phyloP scores from a whole-genome alignment of 2,888 invertebrate species.

The Eupithecia inturbata region DNA sequence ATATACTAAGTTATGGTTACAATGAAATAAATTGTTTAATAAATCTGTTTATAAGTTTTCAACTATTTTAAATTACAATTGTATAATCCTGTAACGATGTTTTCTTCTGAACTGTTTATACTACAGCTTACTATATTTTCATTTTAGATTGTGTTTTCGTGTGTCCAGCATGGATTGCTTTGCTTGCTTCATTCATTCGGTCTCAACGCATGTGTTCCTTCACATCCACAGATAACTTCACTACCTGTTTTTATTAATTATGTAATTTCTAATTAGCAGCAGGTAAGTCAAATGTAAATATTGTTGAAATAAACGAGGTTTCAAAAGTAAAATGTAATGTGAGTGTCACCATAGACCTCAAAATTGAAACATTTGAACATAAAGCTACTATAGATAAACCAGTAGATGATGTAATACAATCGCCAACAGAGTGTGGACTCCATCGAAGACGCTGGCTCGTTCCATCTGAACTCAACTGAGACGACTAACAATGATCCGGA shows the following conservation, averaged over 20 bases:
- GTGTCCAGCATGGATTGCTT: slow-evolving; percentile 47
- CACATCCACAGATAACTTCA: slow-evolving; percentile 31
- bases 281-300: slow-evolving; percentile 12
- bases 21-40: neutral
- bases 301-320: neutral
- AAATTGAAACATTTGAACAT: neutral
- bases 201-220: slow-evolving; percentile 43
- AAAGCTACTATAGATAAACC: neutral
- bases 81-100: neutral
- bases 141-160: slow-evolving; percentile 26
- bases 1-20: slow-evolving; percentile 18
- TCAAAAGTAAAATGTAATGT: neutral
- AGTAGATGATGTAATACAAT: slow-evolving; percentile 27
- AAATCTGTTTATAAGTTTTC: neutral
- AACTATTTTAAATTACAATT: neutral
- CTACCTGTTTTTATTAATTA: slow-evolving; percentile 6
- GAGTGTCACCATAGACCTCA: neutral
- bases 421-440: slow-evolving; percentile 91
- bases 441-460: slow-evolving; percentile 90
- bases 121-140: slow-evolving; percentile 30
- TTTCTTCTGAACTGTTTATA: slow-evolving; percentile 1
- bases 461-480: slow-evolving; percentile 89
- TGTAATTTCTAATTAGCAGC: neutral
- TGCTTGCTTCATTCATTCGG: slow-evolving; percentile 46
- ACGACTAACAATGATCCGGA: slow-evolving; percentile 88